phyloP scores from a whole-genome alignment of 1,140 invertebrate species.

The Hylaeus anthracinus region DNA sequence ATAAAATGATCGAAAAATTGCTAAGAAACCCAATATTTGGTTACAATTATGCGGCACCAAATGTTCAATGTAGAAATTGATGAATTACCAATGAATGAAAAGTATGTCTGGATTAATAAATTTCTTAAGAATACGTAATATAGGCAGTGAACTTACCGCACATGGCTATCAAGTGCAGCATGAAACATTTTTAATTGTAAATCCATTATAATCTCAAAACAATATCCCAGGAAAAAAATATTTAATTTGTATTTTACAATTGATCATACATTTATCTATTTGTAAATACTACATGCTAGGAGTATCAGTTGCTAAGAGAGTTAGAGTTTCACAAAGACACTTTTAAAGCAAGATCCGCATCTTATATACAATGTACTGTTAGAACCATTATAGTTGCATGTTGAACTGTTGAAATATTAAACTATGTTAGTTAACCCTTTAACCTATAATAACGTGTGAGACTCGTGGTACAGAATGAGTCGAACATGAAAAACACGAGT shows the following conservation, averaged over 20 bases:
- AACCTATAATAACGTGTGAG: too few species aligned
- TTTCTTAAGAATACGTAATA: neutral
- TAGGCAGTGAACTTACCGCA: conserved; percentile 72
- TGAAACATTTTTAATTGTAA: conserved; percentile 78
- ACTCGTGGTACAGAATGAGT: too few species aligned
- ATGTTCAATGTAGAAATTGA: neutral
- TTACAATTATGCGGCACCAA: neutral
- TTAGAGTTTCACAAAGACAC: conserved; percentile 15
- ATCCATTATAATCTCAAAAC: conserved; percentile 73
- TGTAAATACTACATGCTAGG: conserved; percentile 47
- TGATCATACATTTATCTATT: conserved; percentile 28
- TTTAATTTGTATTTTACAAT: conserved; percentile 15
- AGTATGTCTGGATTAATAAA: neutral
- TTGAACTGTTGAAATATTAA: conserved; percentile 4
- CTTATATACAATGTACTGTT: conserved; percentile 13
- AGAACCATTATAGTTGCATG: neutral
- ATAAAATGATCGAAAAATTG: too few species aligned
- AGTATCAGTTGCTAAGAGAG: conserved; percentile 15
- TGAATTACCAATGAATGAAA: too few species aligned
- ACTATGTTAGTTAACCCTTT: neutral
- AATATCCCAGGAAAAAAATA: conserved; percentile 38
- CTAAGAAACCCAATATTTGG: too few species aligned
- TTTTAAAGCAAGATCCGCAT: conserved; percentile 23
- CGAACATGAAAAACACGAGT: too few species aligned
- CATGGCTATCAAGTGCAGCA: conserved; percentile 78